Evolutionary conservation across 2,888 invertebrate species (phyloP).

Genomic region (Macrosoma leucophasiata): DNA sequence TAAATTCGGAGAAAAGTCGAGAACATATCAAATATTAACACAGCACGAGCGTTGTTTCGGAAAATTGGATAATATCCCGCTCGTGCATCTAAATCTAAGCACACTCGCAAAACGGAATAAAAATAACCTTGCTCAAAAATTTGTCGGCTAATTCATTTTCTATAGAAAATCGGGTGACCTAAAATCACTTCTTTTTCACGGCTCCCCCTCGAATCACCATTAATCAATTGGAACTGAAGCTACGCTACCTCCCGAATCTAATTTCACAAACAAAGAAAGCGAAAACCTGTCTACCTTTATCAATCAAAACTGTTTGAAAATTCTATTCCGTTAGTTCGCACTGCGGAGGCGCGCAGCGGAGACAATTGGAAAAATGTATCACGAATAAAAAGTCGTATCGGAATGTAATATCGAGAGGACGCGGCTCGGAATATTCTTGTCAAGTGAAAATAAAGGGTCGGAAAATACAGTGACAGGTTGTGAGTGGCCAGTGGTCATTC

Average conservation of each 20-base stretch:
- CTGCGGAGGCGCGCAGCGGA: conserved; percentile 53
- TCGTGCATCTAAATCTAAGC: conserved; percentile 62
- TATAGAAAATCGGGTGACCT: conserved; percentile 48
- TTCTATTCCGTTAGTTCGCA: conserved; percentile 70
- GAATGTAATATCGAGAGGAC: conserved; percentile 71
- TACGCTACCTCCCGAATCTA: conserved; percentile 66
- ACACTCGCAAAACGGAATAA: conserved; percentile 36
- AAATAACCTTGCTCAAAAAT: conserved; percentile 27
- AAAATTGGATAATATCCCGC: conserved; percentile 65
- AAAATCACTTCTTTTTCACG: conserved; percentile 53
- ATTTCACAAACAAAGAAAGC: conserved; percentile 73
- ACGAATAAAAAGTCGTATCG: conserved; percentile 72
- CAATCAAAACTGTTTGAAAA: conserved; percentile 74
- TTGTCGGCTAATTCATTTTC: conserved; percentile 38
- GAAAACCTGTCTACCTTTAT: conserved; percentile 74
- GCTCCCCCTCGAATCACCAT: conserved; percentile 58
- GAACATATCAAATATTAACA: conserved; percentile 72
- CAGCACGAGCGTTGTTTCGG: conserved; percentile 61
- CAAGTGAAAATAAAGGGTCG: conserved; percentile 73
- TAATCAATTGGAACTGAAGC: conserved; percentile 70
- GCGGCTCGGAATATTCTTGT: conserved; percentile 66
- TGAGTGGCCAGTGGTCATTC: conserved; percentile 68
- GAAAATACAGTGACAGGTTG: conserved; percentile 70
- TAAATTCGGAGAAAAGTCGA: conserved; percentile 73
- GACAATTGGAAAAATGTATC: conserved; percentile 74